Percentiles rank a stretch among this genome's conserved stretches.
These are phyloP conservation scores for Rissa tridactyla DNA, from an alignment of 2,113 vertebrate species.

Conservation along the genomic window DNA sequence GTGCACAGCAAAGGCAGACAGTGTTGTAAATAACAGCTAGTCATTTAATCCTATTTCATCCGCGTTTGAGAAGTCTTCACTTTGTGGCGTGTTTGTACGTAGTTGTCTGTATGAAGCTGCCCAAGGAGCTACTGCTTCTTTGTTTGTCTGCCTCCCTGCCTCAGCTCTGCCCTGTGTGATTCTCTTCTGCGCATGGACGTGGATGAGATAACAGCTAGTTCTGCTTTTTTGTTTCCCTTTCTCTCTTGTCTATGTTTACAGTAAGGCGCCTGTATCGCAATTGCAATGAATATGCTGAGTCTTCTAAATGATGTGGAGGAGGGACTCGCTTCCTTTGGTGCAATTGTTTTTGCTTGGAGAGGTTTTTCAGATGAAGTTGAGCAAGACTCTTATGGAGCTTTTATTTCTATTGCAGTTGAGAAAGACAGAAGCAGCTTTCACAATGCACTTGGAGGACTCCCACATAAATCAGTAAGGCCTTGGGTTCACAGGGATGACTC, in stretches of 20 bases:
- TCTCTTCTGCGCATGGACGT: neutral
- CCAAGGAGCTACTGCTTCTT: neutral
- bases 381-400: neutral
- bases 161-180: neutral
- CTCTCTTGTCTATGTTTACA: neutral
- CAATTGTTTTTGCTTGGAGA: neutral
- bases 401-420: neutral
- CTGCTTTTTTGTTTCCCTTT: conserved; percentile 50
- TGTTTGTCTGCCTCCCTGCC: neutral
- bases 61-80: neutral
- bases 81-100: neutral
- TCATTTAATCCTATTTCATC: neutral
- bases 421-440: neutral
- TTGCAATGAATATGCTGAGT: neutral
- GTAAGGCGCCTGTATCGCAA: neutral
- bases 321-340: neutral
- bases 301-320: neutral
- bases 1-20: neutral
- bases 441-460: neutral
- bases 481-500: neutral
- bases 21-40: neutral
- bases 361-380: neutral
- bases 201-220: neutral
- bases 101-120: neutral
- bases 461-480: neutral